These are phyloP conservation scores for Drosophila sechellia DNA, from an alignment of 1,140 invertebrate genomes.

Conservation along the genomic window DNA sequence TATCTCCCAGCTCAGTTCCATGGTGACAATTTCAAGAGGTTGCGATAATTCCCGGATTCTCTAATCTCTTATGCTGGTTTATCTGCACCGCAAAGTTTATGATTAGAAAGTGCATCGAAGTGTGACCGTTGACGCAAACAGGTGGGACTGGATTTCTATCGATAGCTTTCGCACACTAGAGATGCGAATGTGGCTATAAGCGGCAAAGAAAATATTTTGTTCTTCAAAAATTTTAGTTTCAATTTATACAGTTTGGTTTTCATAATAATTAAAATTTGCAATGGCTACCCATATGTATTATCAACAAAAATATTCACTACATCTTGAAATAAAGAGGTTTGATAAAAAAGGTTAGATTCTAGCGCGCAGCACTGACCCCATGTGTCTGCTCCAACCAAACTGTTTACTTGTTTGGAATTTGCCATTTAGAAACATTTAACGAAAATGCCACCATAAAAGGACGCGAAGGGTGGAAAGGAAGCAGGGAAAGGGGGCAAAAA, in stretches of 20 bases:
- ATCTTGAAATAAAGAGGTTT: no score
- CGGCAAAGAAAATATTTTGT: no score
- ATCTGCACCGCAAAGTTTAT: conserved; percentile 4
- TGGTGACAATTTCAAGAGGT: background rate
- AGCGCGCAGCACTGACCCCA: conserved; percentile 11
- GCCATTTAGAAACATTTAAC: conserved; percentile 9
- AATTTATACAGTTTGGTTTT: background rate
- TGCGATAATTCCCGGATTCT: background rate
- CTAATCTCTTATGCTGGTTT: conserved; percentile 8
- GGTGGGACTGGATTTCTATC: background rate
- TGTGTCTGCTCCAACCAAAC: conserved; percentile 25
- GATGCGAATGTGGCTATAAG: background rate
- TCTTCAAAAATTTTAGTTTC: no score
- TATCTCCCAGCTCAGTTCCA: conserved; percentile 68
- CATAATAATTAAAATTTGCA: no score
- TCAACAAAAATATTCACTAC: no score
- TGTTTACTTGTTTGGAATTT: conserved; percentile 26
- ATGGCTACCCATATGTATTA: no score
- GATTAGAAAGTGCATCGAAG: conserved; percentile 42
- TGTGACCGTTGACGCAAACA: conserved; percentile 10
- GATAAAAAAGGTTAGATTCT: background rate
- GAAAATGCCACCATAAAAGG: conserved; percentile 90
- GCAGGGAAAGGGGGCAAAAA: conserved; percentile 86
- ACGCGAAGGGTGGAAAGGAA: conserved; percentile 85
- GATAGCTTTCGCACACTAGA: background rate